Evolutionary conservation across 2,113 vertebrate species (phyloP).

Genomic region (Chamaea fasciata): DNA sequence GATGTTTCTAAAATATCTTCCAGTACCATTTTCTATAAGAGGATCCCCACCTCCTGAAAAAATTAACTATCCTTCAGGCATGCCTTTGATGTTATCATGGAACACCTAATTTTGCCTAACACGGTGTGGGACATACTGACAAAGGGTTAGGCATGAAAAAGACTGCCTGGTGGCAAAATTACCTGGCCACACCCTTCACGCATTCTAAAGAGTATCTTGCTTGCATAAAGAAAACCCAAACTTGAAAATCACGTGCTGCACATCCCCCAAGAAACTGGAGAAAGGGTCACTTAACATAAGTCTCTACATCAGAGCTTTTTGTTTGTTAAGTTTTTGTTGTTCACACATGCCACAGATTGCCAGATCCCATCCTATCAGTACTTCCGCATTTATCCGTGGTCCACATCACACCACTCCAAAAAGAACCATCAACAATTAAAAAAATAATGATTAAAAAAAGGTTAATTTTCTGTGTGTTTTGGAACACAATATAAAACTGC

Average conservation of each 20-base stretch:
- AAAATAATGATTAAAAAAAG: neutral
- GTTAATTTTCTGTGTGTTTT: neutral
- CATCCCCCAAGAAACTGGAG: conserved; percentile 40
- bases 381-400: neutral
- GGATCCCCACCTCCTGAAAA: conserved; percentile 63
- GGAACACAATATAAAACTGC: neutral
- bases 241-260: conserved; percentile 29
- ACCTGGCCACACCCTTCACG: conserved; percentile 16
- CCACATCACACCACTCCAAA: conserved; percentile 24
- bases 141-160: conserved; percentile 60
- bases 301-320: neutral
- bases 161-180: conserved; percentile 57
- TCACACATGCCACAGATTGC: conserved; percentile 22
- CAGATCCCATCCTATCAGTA: conserved; percentile 7
- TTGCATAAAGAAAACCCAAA: conserved; percentile 31
- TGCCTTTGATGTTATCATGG: conserved; percentile 72
- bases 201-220: conserved; percentile 33
- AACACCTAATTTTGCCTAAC: conserved; percentile 68
- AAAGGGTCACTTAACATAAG: conserved; percentile 25
- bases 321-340: conserved; percentile 17
- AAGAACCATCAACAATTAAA: neutral
- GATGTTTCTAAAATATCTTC: conserved; percentile 74
- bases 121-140: conserved; percentile 52
- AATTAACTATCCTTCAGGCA: conserved; percentile 68
- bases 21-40: conserved; percentile 61